These are phyloP conservation scores for Archilochus colubris DNA, from an alignment of 2,113 vertebrate genomes.

Conservation along the genomic window DNA sequence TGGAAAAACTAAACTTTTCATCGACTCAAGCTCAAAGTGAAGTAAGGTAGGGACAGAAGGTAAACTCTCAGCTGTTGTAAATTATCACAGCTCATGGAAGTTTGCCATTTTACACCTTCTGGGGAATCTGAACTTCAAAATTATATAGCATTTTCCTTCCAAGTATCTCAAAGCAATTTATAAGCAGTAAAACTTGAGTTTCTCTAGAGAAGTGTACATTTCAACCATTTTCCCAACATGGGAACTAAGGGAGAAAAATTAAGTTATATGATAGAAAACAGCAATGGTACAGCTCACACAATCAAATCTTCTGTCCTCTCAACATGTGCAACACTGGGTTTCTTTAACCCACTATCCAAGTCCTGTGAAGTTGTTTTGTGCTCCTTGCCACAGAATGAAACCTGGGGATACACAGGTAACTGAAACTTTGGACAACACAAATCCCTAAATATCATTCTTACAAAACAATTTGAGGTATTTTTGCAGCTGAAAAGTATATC, in stretches of 20 bases:
- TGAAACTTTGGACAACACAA: background rate
- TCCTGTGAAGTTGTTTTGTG: background rate
- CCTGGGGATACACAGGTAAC: background rate
- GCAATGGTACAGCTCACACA: background rate
- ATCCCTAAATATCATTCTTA: background rate
- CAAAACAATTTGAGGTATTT: background rate
- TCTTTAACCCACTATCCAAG: background rate
- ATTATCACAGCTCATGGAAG: conserved; percentile 50
- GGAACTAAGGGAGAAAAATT: background rate
- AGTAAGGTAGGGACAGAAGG: conserved; percentile 43
- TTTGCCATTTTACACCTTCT: conserved; percentile 57
- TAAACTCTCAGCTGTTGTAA: conserved; percentile 55
- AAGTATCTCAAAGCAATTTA: conserved; percentile 44
- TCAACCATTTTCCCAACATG: background rate
- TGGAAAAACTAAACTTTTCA: conserved; percentile 14
- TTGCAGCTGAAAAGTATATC: background rate
- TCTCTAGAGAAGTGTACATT: background rate
- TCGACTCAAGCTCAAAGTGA: background rate
- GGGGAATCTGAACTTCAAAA: conserved; percentile 58
- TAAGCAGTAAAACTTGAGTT: conserved; percentile 21
- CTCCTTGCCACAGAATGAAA: background rate
- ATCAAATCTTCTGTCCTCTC: background rate
- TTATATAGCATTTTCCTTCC: conserved; percentile 26
- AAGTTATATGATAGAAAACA: background rate
- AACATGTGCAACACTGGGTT: background rate